These are phyloP conservation scores for Probosciger aterrimus DNA, from an alignment of 2,113 vertebrate genomes.

Conservation along the genomic window DNA sequence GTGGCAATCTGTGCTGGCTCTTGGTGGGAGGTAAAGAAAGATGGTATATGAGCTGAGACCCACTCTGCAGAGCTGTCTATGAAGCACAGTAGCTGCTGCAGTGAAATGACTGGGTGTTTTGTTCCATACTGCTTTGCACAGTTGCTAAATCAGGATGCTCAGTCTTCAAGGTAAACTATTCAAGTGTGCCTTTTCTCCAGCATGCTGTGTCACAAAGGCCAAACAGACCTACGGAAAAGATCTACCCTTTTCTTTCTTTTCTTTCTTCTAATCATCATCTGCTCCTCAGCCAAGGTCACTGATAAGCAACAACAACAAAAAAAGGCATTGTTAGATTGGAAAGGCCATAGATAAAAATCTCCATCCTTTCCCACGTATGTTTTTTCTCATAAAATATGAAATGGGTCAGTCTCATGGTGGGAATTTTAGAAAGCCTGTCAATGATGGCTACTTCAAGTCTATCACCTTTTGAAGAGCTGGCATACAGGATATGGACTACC, in stretches of 20 bases:
- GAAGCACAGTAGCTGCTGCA: background rate
- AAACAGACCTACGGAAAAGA: background rate
- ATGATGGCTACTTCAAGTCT: background rate
- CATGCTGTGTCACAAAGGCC: background rate
- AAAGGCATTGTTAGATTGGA: background rate
- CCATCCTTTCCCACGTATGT: background rate
- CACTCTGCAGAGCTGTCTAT: background rate
- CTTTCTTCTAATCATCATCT: conserved; percentile 44
- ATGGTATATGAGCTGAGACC: background rate
- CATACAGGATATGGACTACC: background rate
- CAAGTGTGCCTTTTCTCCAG: background rate
- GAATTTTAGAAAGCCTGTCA: background rate
- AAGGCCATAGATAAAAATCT: background rate
- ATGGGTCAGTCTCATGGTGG: background rate
- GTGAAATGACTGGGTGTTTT: background rate
- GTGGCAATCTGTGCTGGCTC: conserved; percentile 7
- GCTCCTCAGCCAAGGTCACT: conserved; percentile 4
- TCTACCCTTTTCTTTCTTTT: conserved; percentile 1
- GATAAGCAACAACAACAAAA: conserved; percentile 33
- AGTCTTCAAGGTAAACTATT: conserved; percentile 7
- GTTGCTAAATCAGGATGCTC: background rate
- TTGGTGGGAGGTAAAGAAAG: background rate
- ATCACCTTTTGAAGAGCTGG: background rate
- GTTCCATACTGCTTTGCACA: background rate
- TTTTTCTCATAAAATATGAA: background rate